Evolutionary conservation across 2,888 invertebrate genomes (phyloP).

Genomic region (Sinodicranocentrus sp.): DNA sequence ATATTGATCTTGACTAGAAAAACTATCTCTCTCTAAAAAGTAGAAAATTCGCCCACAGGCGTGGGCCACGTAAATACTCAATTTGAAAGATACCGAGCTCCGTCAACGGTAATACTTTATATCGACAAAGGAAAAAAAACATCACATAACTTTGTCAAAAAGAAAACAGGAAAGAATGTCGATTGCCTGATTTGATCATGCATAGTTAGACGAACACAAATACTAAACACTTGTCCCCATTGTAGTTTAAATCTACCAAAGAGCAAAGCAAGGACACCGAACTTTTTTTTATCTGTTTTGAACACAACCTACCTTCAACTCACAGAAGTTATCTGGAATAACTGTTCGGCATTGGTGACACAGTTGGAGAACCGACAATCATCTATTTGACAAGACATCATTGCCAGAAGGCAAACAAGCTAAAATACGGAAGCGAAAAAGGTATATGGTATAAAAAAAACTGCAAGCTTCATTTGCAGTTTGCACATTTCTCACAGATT

Average conservation of each 20-base stretch:
- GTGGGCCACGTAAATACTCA: conserved; percentile 55
- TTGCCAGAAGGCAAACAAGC: no score
- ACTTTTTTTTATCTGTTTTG: conserved; percentile 13
- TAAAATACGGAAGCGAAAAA: no score
- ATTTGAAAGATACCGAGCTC: conserved; percentile 46
- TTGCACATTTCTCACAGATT: no score
- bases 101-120: no score
- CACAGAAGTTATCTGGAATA: no score
- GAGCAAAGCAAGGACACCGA: conserved; percentile 37
- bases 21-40: conserved; percentile 25
- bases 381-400: no score
- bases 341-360: no score
- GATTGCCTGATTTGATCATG: conserved; percentile 48
- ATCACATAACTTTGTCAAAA: neutral
- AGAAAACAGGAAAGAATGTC: conserved; percentile 16
- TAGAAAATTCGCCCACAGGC: conserved; percentile 30
- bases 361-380: no score
- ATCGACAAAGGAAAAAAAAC: no score
- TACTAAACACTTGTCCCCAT: conserved; percentile 7
- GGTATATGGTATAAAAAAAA: no score
- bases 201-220: neutral
- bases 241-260: neutral
- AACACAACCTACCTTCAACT: no score
- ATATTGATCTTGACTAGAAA: conserved; percentile 24
- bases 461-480: no score